phyloP scores from a whole-genome alignment of 2,888 invertebrate species.

The Polietes domitor region DNA sequence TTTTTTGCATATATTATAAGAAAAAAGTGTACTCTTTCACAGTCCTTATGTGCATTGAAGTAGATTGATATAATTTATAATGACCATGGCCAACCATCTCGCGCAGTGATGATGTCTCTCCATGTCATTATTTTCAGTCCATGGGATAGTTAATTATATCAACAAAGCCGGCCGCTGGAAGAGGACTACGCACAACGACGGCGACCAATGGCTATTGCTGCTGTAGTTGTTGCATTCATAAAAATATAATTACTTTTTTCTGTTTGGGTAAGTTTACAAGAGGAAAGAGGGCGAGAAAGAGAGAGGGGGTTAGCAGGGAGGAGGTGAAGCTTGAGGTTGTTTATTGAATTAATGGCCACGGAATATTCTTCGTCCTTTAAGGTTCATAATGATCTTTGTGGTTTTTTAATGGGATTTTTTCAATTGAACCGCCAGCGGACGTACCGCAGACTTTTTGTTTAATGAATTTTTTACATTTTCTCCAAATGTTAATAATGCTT shows the following conservation, averaged over 20 bases:
- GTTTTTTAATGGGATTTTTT: constrained; percentile 26
- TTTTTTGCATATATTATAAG: too few species aligned
- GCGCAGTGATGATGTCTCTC: background rate
- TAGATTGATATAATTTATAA: constrained; percentile 12
- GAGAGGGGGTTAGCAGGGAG: background rate
- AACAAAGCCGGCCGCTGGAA: background rate
- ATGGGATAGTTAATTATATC: constrained; percentile 32
- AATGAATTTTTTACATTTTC: constrained; percentile 12
- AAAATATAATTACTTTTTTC: constrained; percentile 19
- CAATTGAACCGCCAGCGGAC: background rate
- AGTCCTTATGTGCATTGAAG: too few species aligned
- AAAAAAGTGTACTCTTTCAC: too few species aligned
- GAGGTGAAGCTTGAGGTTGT: too few species aligned
- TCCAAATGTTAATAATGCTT: background rate
- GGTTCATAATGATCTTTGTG: constrained; percentile 13
- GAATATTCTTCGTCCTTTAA: background rate
- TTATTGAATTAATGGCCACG: constrained; percentile 22
- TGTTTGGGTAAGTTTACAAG: background rate
- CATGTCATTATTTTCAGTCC: constrained; percentile 17
- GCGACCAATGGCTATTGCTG: background rate
- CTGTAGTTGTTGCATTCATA: background rate
- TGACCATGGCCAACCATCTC: background rate
- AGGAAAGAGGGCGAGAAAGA: background rate
- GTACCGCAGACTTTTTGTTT: background rate
- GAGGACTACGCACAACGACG: background rate